Evolutionary conservation across 2,888 invertebrate genomes (phyloP).

Genomic region (Leptopterna dolabrata): DNA sequence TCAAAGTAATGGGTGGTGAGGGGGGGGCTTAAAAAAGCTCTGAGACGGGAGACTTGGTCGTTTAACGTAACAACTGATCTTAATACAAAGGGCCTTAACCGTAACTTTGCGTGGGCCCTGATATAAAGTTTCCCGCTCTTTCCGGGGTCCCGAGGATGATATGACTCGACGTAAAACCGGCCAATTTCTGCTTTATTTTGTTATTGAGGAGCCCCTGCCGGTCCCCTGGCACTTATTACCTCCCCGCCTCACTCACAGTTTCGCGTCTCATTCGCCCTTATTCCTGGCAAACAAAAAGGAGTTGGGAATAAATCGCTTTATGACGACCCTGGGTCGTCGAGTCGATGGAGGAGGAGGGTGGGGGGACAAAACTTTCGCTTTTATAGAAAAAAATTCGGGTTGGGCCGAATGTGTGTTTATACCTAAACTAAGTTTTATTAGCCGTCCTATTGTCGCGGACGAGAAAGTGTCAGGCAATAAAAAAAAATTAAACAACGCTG

Average conservation of each 20-base stretch:
- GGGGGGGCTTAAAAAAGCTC: neutral
- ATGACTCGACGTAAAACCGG: constrained; percentile 45
- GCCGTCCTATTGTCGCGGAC: neutral
- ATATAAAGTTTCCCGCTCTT: constrained; percentile 20
- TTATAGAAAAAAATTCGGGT: neutral
- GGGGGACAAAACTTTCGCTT: neutral
- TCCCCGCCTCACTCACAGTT: too few relatives aligned
- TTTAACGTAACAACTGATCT: constrained; percentile 41
- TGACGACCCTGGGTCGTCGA: too few relatives aligned
- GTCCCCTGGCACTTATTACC: too few relatives aligned
- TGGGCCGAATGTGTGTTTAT: neutral
- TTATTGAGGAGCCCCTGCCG: constrained; percentile 25
- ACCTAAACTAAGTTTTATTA: neutral
- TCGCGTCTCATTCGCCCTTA: neutral
- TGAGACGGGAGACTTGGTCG: neutral
- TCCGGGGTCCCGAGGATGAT: neutral
- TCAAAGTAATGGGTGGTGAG: too few relatives aligned
- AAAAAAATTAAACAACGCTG: too few relatives aligned
- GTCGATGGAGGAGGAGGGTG: neutral
- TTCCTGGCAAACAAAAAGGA: constrained; percentile 25
- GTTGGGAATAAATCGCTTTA: constrained; percentile 49
- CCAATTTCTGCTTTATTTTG: constrained; percentile 52
- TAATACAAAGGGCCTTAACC: constrained; percentile 26
- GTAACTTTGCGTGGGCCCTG: neutral
- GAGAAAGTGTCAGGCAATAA: neutral